A percentile compares a stretch with the other conserved stretches of the same genome.
These are phyloP conservation scores for Scomberomorus guttatus DNA, from an alignment of 2,797 vertebrate genomes.

Conservation along the genomic window DNA sequence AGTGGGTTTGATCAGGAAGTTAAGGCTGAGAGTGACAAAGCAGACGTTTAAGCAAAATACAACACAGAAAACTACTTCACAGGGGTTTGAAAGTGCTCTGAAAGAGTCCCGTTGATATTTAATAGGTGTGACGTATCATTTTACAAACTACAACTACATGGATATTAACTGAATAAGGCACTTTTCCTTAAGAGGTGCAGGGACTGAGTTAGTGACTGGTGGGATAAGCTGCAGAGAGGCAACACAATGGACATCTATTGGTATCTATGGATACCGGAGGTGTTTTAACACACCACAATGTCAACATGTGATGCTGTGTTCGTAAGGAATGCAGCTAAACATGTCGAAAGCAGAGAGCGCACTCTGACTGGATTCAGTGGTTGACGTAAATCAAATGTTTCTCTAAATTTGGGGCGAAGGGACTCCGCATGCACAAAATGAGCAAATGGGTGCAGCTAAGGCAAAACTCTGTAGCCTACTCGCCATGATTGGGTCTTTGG, in stretches of 20 bases:
- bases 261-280: slow-evolving; percentile 52
- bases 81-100: slow-evolving; percentile 68
- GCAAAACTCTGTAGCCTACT: slow-evolving; percentile 62
- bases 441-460: slow-evolving; percentile 59
- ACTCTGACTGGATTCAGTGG: slow-evolving; percentile 29
- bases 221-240: slow-evolving; percentile 51
- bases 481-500: slow-evolving; percentile 75
- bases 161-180: slow-evolving; percentile 85
- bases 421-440: slow-evolving; percentile 55
- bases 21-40: slow-evolving; percentile 69
- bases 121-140: slow-evolving; percentile 54
- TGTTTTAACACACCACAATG: slow-evolving; percentile 49
- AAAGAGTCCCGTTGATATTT: slow-evolving; percentile 52
- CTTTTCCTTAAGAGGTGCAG: slow-evolving; percentile 81
- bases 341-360: slow-evolving; percentile 17
- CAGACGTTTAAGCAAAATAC: slow-evolving; percentile 54
- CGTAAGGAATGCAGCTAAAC: slow-evolving; percentile 65
- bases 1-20: slow-evolving; percentile 52
- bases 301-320: slow-evolving; percentile 56
- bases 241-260: slow-evolving; percentile 61
- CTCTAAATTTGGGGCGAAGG: slow-evolving; percentile 46
- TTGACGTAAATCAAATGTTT: slow-evolving; percentile 34
- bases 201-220: slow-evolving; percentile 57
- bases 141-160: slow-evolving; percentile 58
- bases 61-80: slow-evolving; percentile 59